These are phyloP conservation scores for Aix galericulata DNA, from an alignment of 2,113 vertebrate species.

Conservation along the genomic window DNA sequence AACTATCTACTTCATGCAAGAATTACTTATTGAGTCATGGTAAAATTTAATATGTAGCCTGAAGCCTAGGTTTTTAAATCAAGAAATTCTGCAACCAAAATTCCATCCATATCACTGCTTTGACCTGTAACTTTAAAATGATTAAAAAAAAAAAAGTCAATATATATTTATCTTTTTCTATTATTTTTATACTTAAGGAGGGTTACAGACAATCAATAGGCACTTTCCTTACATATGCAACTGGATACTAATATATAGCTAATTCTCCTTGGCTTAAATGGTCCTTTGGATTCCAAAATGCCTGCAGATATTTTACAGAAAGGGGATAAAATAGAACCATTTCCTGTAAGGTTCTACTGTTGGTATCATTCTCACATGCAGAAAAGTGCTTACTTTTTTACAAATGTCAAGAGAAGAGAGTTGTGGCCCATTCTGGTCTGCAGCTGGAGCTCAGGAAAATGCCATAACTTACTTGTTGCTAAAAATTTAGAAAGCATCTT, in stretches of 20 bases:
- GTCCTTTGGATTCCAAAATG: not conserved
- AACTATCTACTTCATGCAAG: conserved; percentile 70
- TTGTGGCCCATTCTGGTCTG: not conserved
- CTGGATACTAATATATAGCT: not conserved
- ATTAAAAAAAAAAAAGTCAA: not conserved
- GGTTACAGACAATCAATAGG: not conserved
- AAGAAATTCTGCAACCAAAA: not conserved
- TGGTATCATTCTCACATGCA: not conserved
- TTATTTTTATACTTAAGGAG: not conserved
- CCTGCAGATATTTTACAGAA: not conserved
- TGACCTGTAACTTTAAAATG: not conserved
- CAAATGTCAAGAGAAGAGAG: not conserved
- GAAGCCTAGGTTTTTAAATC: not conserved
- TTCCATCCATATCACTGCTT: not conserved
- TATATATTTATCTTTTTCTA: not conserved
- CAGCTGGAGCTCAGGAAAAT: not conserved
- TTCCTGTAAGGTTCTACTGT: not conserved
- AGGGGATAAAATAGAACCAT: not conserved
- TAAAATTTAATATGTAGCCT: not conserved
- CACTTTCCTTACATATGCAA: not conserved
- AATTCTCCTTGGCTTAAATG: fast-evolving
- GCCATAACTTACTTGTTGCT: not conserved
- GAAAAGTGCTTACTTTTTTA: not conserved
- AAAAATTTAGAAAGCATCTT: not conserved
- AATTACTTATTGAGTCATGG: conserved; percentile 6